Evolutionary conservation across 2,797 vertebrate genomes (phyloP).

Genomic region (Darevskia mixta): DNA sequence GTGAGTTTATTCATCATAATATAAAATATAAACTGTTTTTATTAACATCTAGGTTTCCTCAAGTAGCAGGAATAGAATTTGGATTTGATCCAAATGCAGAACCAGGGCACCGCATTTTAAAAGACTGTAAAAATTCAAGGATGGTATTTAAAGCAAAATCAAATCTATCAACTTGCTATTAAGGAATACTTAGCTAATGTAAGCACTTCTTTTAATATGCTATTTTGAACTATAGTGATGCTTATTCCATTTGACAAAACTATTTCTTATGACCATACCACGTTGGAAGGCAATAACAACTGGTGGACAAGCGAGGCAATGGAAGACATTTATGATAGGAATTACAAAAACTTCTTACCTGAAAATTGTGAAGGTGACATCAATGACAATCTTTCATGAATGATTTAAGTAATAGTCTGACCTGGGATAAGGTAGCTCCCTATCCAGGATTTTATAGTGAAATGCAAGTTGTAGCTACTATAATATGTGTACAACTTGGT

Average conservation of each 20-base stretch:
- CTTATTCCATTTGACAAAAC: slow-evolving; percentile 11
- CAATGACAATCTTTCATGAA: not conserved
- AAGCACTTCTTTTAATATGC: slow-evolving; percentile 28
- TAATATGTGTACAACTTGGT: too few species aligned
- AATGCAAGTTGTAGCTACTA: too few species aligned
- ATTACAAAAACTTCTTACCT: not conserved
- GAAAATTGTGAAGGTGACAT: not conserved
- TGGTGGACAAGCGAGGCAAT: too few species aligned
- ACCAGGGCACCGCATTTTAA: slow-evolving; percentile 45
- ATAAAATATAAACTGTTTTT: slow-evolving; percentile 32
- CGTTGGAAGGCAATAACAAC: not conserved
- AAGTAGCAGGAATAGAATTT: slow-evolving; percentile 70
- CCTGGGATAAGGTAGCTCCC: too few species aligned
- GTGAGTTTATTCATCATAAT: slow-evolving; percentile 27
- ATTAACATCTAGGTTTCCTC: slow-evolving; percentile 71
- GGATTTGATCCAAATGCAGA: slow-evolving; percentile 66
- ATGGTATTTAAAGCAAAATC: slow-evolving; percentile 51
- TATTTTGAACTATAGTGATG: slow-evolving; percentile 21
- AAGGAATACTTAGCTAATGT: slow-evolving; percentile 67
- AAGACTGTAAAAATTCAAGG: slow-evolving; percentile 66
- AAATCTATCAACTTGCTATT: slow-evolving; percentile 61
- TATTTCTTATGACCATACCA: slow-evolving; percentile 21
- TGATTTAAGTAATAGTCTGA: not conserved
- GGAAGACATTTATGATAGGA: not conserved
- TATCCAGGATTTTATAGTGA: too few species aligned